Evolutionary conservation across 2,113 vertebrate genomes (phyloP), one percentile per base, ranked within the genome.

Genomic region (Phrynosoma blainvillii): DNA sequence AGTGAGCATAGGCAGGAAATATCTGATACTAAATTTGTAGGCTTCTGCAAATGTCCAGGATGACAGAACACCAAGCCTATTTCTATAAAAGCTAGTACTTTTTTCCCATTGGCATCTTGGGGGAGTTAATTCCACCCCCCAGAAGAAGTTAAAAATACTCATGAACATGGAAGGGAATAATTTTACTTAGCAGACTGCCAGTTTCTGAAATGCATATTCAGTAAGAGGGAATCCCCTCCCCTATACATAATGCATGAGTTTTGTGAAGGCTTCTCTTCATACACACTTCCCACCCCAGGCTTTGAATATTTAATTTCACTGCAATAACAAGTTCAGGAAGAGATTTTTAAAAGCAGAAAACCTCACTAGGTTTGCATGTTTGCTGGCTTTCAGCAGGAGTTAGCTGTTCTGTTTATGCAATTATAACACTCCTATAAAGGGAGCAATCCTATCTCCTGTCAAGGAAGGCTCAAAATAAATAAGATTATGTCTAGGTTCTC

Each of bases 301-400:
- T 81, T 32, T 89, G 56, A 84, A n/a, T 40, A 90, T 79, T 85
- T 91, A 89, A 91, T 77, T 90, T 75, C 47, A 40, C 86, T 89
- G 87, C 77, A 91, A 85, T 47, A 56, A 75, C 59, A 87, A 84
- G 27, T 75, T 86, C 18, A 89, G 40, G 68, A 88, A 83, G 47
- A 75, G 59, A 47, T 71, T 74, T 5, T 73, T 25, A 79, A 91
- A 87, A 4, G 23, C 20, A 8, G 68, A 79, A 86, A 84, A 87
- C 74, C 88, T 90, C 40, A 65, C 30, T n/a, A 83, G 40, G 30
- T 62, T 70, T 73, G 66, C 76, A 77, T 40, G 82, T 52, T 77
- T 65, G 25, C 80, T 77, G 62, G n/a, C 73, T 88, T 88, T 20
- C 80, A 83, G 87, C 73, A 77, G 62, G 87, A 78, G 42, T 36